phyloP scores from a whole-genome alignment of 2,888 invertebrate genomes.

The Sicus ferrugineus region DNA sequence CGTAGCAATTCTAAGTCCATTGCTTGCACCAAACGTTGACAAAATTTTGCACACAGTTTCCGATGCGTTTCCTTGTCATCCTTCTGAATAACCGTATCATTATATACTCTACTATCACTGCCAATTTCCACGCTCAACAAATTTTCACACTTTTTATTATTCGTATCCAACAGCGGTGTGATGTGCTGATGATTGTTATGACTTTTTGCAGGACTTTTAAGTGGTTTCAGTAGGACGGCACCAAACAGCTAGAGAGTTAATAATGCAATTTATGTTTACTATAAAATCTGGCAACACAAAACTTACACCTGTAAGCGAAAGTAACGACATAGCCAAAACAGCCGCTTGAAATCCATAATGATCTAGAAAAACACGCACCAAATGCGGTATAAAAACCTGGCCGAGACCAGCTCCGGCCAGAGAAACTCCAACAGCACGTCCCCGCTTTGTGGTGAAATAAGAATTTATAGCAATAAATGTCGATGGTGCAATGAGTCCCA shows the following conservation, averaged over 20 bases:
- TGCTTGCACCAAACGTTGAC: constrained; percentile 62
- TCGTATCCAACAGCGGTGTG: constrained; percentile 47
- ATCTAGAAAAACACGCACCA: constrained; percentile 72
- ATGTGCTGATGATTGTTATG: constrained; percentile 56
- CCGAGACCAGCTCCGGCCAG: constrained; percentile 80
- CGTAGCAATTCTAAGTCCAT: constrained; percentile 73
- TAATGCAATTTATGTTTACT: constrained; percentile 13
- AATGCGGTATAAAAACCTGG: constrained; percentile 77
- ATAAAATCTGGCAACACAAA: background rate
- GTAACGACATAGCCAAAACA: constrained; percentile 70
- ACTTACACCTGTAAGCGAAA: constrained; percentile 74
- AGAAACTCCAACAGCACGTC: constrained; percentile 77
- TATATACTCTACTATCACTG: constrained; percentile 41
- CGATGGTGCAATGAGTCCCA: constrained; percentile 76
- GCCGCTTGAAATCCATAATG: constrained; percentile 73
- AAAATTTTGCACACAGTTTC: constrained; percentile 50
- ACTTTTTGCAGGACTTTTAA: constrained; percentile 64
- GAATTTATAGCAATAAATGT: constrained; percentile 77
- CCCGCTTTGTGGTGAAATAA: constrained; percentile 74
- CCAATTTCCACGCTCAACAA: background rate
- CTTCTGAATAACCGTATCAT: constrained; percentile 8
- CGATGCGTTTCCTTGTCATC: constrained; percentile 27
- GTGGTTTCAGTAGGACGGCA: constrained; percentile 69
- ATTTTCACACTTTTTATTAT: constrained; percentile 39
- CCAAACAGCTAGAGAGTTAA: constrained; percentile 67